Conservation (phyloP, 92 coral and sea anemone genomes). For the Actinostola sp. region DNA sequence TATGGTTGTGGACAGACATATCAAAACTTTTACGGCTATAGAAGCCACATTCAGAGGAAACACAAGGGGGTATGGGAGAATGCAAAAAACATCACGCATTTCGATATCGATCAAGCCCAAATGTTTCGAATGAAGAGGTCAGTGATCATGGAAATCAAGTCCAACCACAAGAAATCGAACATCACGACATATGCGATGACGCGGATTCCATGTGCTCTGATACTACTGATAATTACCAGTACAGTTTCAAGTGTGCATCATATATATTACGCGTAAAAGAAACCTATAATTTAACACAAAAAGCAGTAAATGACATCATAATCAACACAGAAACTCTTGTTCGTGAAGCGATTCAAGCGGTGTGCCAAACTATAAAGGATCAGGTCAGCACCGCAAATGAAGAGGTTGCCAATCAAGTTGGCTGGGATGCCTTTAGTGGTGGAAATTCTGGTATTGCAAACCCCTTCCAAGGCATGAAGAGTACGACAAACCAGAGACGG, state of each 20-base stretch:
- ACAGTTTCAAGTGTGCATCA: not conserved
- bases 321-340: constrained; percentile 37
- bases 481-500: constrained; percentile 42
- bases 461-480: constrained; percentile 60
- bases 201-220: no score
- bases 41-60: constrained; percentile 31
- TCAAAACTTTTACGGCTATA: constrained; percentile 31
- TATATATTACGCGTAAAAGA: constrained; percentile 51
- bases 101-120: constrained; percentile 9
- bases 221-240: constrained; percentile 7
- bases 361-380: constrained; percentile 20
- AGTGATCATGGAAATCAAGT: no score
- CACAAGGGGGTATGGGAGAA: constrained; percentile 10
- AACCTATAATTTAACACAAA: constrained; percentile 48
- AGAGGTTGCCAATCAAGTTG: constrained; percentile 19
- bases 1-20: constrained; percentile 44
- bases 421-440: constrained; percentile 44
- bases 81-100: constrained; percentile 11
- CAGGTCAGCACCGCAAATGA: constrained; percentile 7
- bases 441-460: constrained; percentile 42
- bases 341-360: constrained; percentile 40
- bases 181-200: no score
- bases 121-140: no score
- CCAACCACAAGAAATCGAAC: no score
- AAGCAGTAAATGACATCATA: constrained; percentile 50